A percentile compares a stretch with the other conserved stretches of the same genome.
Conservation (phyloP, 37 sponge, comb jelly and placozoan species). For the Ianthella basta region DNA sequence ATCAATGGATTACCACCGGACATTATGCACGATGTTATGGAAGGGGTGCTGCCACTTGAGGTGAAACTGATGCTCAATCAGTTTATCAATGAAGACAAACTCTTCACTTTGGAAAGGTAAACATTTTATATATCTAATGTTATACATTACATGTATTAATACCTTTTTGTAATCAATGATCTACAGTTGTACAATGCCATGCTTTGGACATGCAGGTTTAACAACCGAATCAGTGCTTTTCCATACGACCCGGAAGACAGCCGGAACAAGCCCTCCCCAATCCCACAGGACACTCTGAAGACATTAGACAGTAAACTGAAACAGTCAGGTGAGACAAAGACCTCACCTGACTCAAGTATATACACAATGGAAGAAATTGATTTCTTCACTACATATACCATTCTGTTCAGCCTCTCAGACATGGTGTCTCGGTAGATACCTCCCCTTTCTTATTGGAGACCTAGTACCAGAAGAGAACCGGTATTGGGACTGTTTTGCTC, state of each 20-base stretch:
- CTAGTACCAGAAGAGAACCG: slow-evolving; percentile 41
- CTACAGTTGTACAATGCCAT: too few species aligned
- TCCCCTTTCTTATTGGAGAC: slow-evolving; percentile 70
- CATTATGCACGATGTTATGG: slow-evolving; percentile 78
- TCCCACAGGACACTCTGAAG: not conserved
- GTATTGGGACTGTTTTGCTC: slow-evolving; percentile 49
- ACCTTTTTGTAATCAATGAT: too few species aligned
- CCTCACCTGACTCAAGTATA: too few species aligned
- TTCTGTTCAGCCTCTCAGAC: slow-evolving; percentile 55
- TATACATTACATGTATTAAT: too few species aligned
- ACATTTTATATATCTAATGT: too few species aligned
- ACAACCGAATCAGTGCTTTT: slow-evolving; percentile 27
- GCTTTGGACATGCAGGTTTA: too few species aligned
- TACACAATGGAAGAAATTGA: too few species aligned
- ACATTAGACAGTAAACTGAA: not conserved
- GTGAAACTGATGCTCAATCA: slow-evolving; percentile 36
- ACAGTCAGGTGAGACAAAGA: slow-evolving; percentile 21
- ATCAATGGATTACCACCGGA: slow-evolving; percentile 66
- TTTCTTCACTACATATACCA: too few species aligned
- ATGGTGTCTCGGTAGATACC: slow-evolving; percentile 68
- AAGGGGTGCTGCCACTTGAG: slow-evolving; percentile 41
- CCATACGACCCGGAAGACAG: slow-evolving; percentile 40
- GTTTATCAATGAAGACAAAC: not conserved
- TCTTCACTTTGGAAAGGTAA: slow-evolving; percentile 36
- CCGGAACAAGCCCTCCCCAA: slow-evolving; percentile 36